A percentile compares a stretch with the other conserved stretches of the same genome.
Conservation (phyloP, 2,797 vertebrate genomes). For the Coccyzus lansbergi region DNA sequence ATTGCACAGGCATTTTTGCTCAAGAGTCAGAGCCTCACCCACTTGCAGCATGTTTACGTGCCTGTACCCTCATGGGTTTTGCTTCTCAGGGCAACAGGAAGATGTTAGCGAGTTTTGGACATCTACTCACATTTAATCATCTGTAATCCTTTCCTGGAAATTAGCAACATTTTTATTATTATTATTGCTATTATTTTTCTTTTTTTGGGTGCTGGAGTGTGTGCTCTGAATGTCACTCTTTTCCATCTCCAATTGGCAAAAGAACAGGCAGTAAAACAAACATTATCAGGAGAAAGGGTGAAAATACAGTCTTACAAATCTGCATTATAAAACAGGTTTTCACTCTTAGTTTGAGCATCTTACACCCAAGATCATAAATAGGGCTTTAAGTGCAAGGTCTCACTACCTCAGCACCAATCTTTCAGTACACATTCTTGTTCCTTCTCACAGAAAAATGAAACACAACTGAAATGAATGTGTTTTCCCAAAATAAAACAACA, state of each 20-base stretch:
- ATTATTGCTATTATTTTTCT: background rate
- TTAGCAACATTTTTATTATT: background rate
- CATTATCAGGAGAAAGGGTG: background rate
- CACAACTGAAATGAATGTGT: background rate
- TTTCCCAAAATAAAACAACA: background rate
- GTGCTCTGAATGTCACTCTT: background rate
- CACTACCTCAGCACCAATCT: background rate
- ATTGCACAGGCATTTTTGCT: background rate
- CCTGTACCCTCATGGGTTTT: background rate
- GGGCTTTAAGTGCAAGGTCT: background rate
- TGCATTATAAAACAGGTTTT: background rate
- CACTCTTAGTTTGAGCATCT: background rate
- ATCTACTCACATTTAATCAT: background rate
- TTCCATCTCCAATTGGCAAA: background rate
- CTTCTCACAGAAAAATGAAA: background rate
- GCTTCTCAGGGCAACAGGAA: background rate
- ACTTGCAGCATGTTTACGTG: rapidly evolving
- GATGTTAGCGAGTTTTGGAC: background rate
- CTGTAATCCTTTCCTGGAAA: background rate
- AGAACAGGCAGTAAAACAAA: background rate
- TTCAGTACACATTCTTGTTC: background rate
- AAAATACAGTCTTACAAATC: background rate
- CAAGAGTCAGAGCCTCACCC: background rate
- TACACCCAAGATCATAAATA: background rate
- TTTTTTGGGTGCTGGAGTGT: background rate